phyloP scores from a whole-genome alignment of 2,797 vertebrate genomes.

The Pseudochirops corinnae region DNA sequence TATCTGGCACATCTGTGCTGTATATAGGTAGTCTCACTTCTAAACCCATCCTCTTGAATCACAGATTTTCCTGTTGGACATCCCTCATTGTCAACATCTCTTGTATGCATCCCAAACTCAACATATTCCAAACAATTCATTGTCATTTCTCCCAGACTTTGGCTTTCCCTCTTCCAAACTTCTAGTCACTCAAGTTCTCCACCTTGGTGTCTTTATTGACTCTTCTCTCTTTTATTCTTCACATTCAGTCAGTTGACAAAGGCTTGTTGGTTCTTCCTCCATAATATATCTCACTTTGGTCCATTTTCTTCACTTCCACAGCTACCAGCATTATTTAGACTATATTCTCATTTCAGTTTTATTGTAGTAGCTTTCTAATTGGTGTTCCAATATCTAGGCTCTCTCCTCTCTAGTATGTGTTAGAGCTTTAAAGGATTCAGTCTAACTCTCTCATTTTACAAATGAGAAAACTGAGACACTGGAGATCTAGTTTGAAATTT shows the following conservation, averaged over 20 bases:
- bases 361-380: background rate
- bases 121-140: background rate
- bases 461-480: background rate
- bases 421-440: background rate
- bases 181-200: background rate
- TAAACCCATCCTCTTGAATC: background rate
- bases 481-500: background rate
- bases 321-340: background rate
- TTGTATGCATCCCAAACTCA: background rate
- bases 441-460: background rate
- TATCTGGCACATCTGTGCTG: background rate
- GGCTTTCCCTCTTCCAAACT: background rate
- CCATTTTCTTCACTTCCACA: background rate
- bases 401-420: background rate
- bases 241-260: background rate
- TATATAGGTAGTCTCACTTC: background rate
- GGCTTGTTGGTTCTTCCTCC: background rate
- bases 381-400: background rate
- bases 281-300: background rate
- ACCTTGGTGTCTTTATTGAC: background rate
- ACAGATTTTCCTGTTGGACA: background rate
- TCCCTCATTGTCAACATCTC: background rate
- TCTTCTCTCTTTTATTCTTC: background rate
- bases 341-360: background rate
- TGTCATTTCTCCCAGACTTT: background rate